Evolutionary conservation across 1,140 invertebrate species (phyloP), one percentile per base, ranked within the genome.

Genomic region (Caligus rogercresseyi): DNA sequence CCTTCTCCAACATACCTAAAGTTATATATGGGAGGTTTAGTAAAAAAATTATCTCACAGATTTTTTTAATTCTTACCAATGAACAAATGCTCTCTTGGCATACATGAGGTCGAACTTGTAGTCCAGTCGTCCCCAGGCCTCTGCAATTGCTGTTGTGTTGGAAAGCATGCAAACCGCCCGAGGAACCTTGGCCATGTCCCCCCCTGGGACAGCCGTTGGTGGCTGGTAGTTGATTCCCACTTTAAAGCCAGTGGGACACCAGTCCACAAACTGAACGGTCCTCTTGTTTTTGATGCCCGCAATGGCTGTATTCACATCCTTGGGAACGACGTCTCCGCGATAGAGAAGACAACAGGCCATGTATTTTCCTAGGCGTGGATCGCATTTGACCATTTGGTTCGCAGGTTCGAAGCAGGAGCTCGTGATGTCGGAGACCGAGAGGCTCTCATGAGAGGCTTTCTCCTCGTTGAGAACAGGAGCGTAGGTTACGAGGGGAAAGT

Each of bases 311-410:
- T 87, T 86, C 14, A 87, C 84, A 69, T 86, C 84, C 74, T 85
- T 85, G 61, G 83, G 83, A 1, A 83, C 82, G 43, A 85, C 82
- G 71, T 85, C 83, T 65, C 83, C 83, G 66, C 82, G 76, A 75
- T 85, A 86, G 71, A 86, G 72, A 78, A 86, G 82, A 77, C 84
- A 81, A 76, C 86, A 87, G 19, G 86, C 85, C 87, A 90, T 89
- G 78, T 88, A 90, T 71, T 90, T 89, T 65, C 87, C 87, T 72
- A 86, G 83, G 68, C 86, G 79, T 11, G 87, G 87, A 72, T 89
- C 86, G 73, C 87, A 89, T 73, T 89, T 90, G n/a, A 90, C 86
- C 87, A 90, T 89, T 78, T 89, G 87, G 76, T 88, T 90, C 68
- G 82, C 81, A 31, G 86, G 83, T 72, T 89, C 86, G 74, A 90